These are phyloP conservation scores for Magallana gigas DNA, from an alignment of 1,140 invertebrate species.

Conservation along the genomic window DNA sequence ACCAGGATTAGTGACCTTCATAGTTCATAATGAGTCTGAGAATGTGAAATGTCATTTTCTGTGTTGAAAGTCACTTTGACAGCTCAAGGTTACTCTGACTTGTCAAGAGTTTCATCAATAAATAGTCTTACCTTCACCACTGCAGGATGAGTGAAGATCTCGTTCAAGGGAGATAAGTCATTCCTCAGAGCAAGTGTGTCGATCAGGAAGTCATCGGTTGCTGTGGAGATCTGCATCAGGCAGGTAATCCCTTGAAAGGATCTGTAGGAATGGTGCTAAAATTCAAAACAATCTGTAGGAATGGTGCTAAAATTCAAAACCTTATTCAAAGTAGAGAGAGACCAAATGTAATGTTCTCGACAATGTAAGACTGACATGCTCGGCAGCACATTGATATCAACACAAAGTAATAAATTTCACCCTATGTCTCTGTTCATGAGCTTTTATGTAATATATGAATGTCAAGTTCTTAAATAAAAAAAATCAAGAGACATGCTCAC, in stretches of 20 bases:
- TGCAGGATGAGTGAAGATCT: constrained; percentile 93
- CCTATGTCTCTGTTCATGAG: too few relatives aligned
- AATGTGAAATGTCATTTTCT: too few relatives aligned
- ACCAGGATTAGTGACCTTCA: too few relatives aligned
- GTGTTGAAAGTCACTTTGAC: too few relatives aligned
- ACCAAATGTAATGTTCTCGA: too few relatives aligned
- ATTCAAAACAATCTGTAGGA: constrained; percentile 83
- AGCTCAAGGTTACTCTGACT: too few relatives aligned
- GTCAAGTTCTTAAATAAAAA: too few relatives aligned
- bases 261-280: constrained; percentile 89
- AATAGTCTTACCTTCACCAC: constrained; percentile 89
- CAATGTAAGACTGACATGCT: too few relatives aligned
- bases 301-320: constrained; percentile 84
- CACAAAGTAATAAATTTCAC: too few relatives aligned
- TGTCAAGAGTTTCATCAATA: neutral
- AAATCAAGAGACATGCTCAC: constrained; percentile 72
- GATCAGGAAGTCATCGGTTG: constrained; percentile 92
- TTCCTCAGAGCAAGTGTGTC: constrained; percentile 91
- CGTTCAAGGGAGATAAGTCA: constrained; percentile 91
- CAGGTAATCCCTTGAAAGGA: constrained; percentile 92
- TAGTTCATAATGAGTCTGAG: too few relatives aligned
- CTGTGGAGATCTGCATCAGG: constrained; percentile 96
- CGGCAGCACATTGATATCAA: too few relatives aligned
- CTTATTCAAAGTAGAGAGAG: neutral
- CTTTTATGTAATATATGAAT: too few relatives aligned